Base-by-base conservation (phyloP, 2,888 invertebrate genomes). In the Gastracanthus pulcherrimus region DNA sequence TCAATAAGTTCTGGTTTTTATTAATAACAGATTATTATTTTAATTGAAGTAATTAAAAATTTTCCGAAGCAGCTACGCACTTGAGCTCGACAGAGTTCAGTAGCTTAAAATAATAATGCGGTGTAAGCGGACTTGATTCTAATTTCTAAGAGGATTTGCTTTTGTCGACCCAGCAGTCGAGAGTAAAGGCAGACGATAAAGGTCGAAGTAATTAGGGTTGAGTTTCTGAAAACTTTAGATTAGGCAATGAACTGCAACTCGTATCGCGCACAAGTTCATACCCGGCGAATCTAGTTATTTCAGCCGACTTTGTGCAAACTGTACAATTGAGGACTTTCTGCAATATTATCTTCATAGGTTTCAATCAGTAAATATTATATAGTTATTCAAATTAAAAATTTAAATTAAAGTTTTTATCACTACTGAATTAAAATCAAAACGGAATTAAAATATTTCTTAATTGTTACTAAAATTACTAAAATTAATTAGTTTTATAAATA, bases 71-170 rank as follows among this genome's bases (percentile, higher is more conserved):
- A n/a, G n/a, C n/a, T n/a, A n/a, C n/a, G n/a, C n/a, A n/a, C n/a
- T n/a, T n/a, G n/a, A n/a, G n/a, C n/a, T n/a, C n/a, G n/a, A n/a
- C n/a, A n/a, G n/a, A 45, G 45, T 45, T 45, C 45, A n/a, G 45
- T 45, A n/a, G 45, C 11, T 51, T 31, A 45, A 64, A 72, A 72
- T 36, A 64, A 64, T 64, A 64, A 64, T 58, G 55, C 66, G 4
- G 29, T 6, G 75, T 64, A 75, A 76, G 58, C 13, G 38, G 67
- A 66, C 19, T 58, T 41, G 41, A 67, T 34, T 34, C n/a, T 9
- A 36, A 60, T 41, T 77, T 60, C 58, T 77, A 60, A 76, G 69
- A 69, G 69, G 60, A 69, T 77, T 69, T 69, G 26, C 60, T 60
- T 60, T 77, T 70, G 76, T 70, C 69, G 36, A 16, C 26, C 4